Base-by-base conservation (phyloP, 2,888 invertebrate species). In the Lasioglossum figueresi region DNA sequence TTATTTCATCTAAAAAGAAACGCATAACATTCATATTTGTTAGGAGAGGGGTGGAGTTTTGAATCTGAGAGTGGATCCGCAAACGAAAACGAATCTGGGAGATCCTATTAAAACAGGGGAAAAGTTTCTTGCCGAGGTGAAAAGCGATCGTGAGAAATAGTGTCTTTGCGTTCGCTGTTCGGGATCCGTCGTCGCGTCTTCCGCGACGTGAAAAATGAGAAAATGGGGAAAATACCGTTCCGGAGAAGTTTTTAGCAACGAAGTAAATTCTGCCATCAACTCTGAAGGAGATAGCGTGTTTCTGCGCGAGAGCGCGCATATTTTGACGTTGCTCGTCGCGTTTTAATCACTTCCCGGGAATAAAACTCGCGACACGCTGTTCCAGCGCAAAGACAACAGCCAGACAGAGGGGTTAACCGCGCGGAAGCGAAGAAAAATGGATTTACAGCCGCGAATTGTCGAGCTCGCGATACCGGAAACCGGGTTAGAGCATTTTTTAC, bases 401-500 rank as follows among this genome's bases (percentile, higher is more conserved):
- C 68, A 37, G 12, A 14, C 19, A 43, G n/a, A 27, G 48, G 37
- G 8, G 37, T 27, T n/a, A 43, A 70, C 40, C 70, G 70, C 14
- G 40, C 70, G 70, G 40, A 23, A 19, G 56, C 34, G 66, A 63
- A 34, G 74, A 82, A 52, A 74, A 82, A 82, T 82, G 72, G 68
- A 66, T 79, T 75, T 71, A 66, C 63, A 70, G 72, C 43, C 31
- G 79, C 63, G 79, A 86, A 76, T n/a, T 52, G 75, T 73, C 31
- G 75, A 70, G 40, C 34, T 31, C 23, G 59, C 40, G 73, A 74
- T 43, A 74, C 71, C 40, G 72, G n/a, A 56, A 83, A 82, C 43
- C 45, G 71, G 75, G 75, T 82, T 75, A 66, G 74, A 73, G 40
- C 12, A 59, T 66, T 85, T 88, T 88, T 88, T 82, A 79, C 72